A percentile compares a stretch with the other conserved stretches of the same genome.
Evolutionary conservation across 2,888 invertebrate genomes (phyloP).

Genomic region (Cerceris ruficornis): DNA sequence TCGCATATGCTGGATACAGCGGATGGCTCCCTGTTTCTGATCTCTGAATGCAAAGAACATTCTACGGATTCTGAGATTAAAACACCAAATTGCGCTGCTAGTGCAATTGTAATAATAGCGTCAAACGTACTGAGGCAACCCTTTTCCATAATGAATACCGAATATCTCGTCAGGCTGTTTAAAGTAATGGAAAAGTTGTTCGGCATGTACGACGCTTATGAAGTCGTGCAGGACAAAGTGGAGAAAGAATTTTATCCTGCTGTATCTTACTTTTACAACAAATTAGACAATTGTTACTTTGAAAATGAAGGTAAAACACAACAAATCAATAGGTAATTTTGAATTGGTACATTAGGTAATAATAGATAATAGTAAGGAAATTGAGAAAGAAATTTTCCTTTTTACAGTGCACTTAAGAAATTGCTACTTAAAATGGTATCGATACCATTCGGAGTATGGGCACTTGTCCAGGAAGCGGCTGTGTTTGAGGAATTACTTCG

Average conservation of each 20-base stretch:
- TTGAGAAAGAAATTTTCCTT: slow-evolving; percentile 6
- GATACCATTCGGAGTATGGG: slow-evolving; percentile 73
- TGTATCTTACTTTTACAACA: slow-evolving; percentile 74
- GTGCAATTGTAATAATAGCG: slow-evolving; percentile 66
- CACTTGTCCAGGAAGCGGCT: slow-evolving; percentile 68
- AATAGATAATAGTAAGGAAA: not conserved
- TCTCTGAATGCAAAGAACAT: slow-evolving; percentile 65
- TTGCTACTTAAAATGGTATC: slow-evolving; percentile 75
- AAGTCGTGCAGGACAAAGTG: slow-evolving; percentile 66
- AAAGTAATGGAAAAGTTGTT: slow-evolving; percentile 73
- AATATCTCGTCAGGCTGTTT: slow-evolving; percentile 71
- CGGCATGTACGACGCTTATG: slow-evolving; percentile 70
- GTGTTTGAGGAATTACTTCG: slow-evolving; percentile 77
- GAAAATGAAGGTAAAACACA: slow-evolving; percentile 77
- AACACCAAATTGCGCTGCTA: slow-evolving; percentile 67
- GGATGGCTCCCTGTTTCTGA: slow-evolving; percentile 74
- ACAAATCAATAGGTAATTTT: slow-evolving; percentile 74
- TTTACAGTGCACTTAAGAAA: slow-evolving; percentile 72
- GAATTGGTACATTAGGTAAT: not conserved
- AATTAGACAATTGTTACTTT: slow-evolving; percentile 76
- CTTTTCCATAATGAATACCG: slow-evolving; percentile 76
- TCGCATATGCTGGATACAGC: slow-evolving; percentile 72
- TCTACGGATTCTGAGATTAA: slow-evolving; percentile 61
- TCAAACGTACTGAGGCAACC: slow-evolving; percentile 75
- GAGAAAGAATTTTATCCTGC: slow-evolving; percentile 73